Conservation (phyloP, 2,797 vertebrate genomes). For the Sebastes paucispinis region DNA sequence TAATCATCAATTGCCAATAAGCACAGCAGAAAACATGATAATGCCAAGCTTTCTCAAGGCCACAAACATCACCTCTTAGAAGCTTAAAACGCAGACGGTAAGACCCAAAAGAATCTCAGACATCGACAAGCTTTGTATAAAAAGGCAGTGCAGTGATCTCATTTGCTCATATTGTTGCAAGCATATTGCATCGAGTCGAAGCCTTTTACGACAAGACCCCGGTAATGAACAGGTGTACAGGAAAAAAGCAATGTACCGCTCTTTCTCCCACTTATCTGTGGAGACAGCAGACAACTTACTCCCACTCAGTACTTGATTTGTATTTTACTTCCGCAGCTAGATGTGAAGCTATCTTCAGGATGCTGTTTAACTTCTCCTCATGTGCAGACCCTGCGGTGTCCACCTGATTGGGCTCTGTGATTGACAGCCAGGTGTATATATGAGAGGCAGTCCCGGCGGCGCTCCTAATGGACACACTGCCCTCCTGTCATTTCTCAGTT, state of each 20-base stretch:
- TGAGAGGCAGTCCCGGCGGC: slow-evolving; percentile 7
- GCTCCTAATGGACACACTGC: slow-evolving; percentile 30
- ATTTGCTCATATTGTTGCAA: slow-evolving; percentile 15
- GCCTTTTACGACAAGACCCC: background rate
- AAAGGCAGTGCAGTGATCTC: background rate
- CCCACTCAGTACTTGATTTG: background rate
- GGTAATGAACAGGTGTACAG: background rate
- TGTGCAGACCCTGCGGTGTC: background rate
- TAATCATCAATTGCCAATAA: slow-evolving; percentile 51
- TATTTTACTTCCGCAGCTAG: slow-evolving; percentile 2
- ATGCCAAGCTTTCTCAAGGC: slow-evolving; percentile 41
- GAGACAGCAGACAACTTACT: slow-evolving; percentile 11
- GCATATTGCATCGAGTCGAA: slow-evolving; percentile 10
- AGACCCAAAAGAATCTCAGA: background rate
- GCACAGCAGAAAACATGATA: slow-evolving; percentile 37
- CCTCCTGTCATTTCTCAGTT: slow-evolving; percentile 41
- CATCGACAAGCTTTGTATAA: background rate
- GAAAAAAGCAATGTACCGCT: background rate
- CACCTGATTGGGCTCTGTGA: slow-evolving; percentile 52
- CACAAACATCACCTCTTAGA: slow-evolving; percentile 13
- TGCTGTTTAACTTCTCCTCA: slow-evolving; percentile 1
- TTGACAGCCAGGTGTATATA: slow-evolving; percentile 46
- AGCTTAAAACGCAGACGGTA: background rate
- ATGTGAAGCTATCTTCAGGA: background rate
- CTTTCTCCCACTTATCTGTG: slow-evolving; percentile 4